phyloP scores from a whole-genome alignment of 2,797 vertebrate species.

The Scarus forsteni region DNA sequence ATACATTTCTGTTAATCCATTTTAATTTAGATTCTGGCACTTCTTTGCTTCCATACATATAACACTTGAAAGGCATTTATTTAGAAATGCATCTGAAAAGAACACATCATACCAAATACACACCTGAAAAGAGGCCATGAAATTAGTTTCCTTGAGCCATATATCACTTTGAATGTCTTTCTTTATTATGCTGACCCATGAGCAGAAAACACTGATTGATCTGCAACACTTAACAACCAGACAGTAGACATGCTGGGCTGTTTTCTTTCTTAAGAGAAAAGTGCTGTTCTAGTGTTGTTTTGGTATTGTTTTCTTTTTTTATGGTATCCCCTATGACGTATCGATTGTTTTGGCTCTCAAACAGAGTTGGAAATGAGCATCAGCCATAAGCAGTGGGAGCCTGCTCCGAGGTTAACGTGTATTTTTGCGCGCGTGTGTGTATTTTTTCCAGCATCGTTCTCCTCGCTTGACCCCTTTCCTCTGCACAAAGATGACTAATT shows the following conservation, averaged over 20 bases:
- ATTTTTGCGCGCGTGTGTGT: conserved; percentile 5
- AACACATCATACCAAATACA: too few species aligned
- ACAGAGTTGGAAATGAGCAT: conserved; percentile 35
- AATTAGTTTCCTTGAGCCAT: background rate
- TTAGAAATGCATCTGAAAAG: too few species aligned
- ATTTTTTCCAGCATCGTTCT: background rate
- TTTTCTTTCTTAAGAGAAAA: conserved; percentile 4
- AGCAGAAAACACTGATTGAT: background rate
- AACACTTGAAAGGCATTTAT: too few species aligned
- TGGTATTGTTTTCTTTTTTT: conserved; percentile 18
- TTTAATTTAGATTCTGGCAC: too few species aligned
- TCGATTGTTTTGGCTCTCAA: conserved; percentile 30
- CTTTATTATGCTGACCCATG: background rate
- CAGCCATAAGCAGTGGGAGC: conserved; percentile 14
- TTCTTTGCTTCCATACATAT: too few species aligned
- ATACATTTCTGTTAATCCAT: too few species aligned
- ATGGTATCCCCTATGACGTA: conserved; percentile 37
- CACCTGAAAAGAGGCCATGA: too few species aligned
- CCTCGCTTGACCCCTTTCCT: background rate
- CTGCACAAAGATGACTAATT: conserved; percentile 12
- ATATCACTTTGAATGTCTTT: background rate
- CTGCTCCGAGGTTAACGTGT: conserved; percentile 20
- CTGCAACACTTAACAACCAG: conserved; percentile 7
- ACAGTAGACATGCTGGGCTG: background rate
- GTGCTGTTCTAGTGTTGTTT: background rate